A percentile compares a stretch with the other conserved stretches of the same genome.
phyloP scores from a whole-genome alignment of 1,140 invertebrate species.

The Trichonephila clavata region DNA sequence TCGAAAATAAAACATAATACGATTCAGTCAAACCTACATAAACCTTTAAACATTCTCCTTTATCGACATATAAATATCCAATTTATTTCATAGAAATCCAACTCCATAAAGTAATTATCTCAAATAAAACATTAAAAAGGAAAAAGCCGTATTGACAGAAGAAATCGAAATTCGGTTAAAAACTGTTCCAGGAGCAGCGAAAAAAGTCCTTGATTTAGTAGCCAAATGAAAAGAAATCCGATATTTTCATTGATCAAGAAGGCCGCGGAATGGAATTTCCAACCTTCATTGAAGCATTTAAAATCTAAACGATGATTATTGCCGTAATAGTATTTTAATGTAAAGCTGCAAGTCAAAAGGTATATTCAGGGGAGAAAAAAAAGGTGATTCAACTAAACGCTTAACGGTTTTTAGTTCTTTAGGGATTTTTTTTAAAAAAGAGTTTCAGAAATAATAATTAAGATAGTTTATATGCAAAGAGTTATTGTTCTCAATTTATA shows the following conservation, averaged over 20 bases:
- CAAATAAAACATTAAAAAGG: neutral
- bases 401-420: neutral
- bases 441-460: neutral
- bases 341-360: neutral
- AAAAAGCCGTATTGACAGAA: neutral
- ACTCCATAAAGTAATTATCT: neutral
- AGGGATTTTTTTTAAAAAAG: neutral
- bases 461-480: neutral
- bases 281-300: neutral
- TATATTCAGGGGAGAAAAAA: neutral
- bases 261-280: neutral
- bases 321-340: neutral
- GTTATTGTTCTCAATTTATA: no score
- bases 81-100: neutral
- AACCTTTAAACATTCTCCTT: neutral
- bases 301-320: neutral
- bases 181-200: neutral
- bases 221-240: neutral
- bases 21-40: no score
- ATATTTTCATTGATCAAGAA: neutral
- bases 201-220: neutral
- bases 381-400: neutral
- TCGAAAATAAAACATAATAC: no score
- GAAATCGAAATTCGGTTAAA: neutral
- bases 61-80: neutral